phyloP scores from a whole-genome alignment of 2,797 vertebrate species.

The Esox lucius region DNA sequence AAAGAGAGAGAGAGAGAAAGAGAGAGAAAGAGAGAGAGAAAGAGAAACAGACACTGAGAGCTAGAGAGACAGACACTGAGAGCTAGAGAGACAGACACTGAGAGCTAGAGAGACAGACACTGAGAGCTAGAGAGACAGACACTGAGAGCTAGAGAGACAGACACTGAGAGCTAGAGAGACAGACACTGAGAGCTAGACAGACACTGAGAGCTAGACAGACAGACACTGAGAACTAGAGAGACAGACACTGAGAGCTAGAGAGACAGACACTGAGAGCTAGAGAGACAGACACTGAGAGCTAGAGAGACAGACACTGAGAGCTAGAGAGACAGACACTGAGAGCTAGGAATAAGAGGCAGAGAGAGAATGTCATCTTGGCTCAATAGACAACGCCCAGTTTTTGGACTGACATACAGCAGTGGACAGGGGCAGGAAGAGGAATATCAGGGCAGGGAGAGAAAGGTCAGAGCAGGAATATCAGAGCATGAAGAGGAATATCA shows the following conservation, averaged over 20 bases:
- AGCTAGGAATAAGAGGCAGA: neutral
- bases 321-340: too few relatives aligned
- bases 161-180: too few relatives aligned
- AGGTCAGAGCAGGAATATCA: constrained; percentile 14
- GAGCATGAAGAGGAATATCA: constrained; percentile 22
- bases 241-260: neutral
- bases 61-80: too few relatives aligned
- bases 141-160: neutral
- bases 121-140: fast-evolving
- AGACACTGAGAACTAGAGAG: too few relatives aligned
- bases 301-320: neutral
- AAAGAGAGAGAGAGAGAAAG: neutral
- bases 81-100: neutral
- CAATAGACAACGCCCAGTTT: neutral
- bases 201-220: too few relatives aligned
- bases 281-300: neutral
- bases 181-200: too few relatives aligned
- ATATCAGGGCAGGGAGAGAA: constrained; percentile 23
- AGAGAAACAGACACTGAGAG: neutral
- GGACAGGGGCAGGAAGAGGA: constrained; percentile 1
- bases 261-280: neutral
- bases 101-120: neutral
- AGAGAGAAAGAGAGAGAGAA: neutral
- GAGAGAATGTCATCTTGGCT: neutral
- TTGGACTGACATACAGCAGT: neutral